Percentiles rank a stretch among this genome's conserved stretches.
Evolutionary conservation across 2,888 invertebrate species (phyloP).

Genomic region (Andrena praecox): DNA sequence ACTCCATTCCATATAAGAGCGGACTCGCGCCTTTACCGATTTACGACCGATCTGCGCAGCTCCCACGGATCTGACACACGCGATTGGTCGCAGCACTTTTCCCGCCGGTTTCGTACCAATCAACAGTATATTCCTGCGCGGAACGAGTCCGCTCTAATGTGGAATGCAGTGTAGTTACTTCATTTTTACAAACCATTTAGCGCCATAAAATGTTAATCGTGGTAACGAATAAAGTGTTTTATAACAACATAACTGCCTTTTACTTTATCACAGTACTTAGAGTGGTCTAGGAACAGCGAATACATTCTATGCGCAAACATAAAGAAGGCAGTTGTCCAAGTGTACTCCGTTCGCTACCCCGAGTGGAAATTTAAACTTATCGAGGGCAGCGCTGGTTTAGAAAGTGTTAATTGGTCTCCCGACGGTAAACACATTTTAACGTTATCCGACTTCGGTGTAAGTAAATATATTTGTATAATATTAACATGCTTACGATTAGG

Average conservation of each 20-base stretch:
- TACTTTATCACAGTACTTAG: slow-evolving; percentile 73
- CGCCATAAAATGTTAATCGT: slow-evolving; percentile 10
- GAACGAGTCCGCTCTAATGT: too few species aligned
- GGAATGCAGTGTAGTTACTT: too few species aligned
- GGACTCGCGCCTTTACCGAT: too few species aligned
- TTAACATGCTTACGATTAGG: not conserved
- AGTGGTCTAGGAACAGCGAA: slow-evolving; percentile 83
- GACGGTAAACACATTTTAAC: slow-evolving; percentile 86
- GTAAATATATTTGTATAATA: slow-evolving; percentile 16
- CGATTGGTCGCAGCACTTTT: too few species aligned
- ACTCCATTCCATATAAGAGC: too few species aligned
- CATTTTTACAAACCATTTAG: slow-evolving; percentile 2
- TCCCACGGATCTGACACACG: too few species aligned
- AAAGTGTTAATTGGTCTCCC: slow-evolving; percentile 85
- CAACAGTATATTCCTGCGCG: too few species aligned
- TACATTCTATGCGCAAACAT: slow-evolving; percentile 81
- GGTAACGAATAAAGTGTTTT: slow-evolving; percentile 14
- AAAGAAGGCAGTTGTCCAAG: slow-evolving; percentile 81
- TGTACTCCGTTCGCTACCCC: slow-evolving; percentile 85
- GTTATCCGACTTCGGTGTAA: slow-evolving; percentile 86
- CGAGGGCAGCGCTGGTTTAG: slow-evolving; percentile 86
- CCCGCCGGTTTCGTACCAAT: too few species aligned
- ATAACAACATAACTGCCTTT: slow-evolving; percentile 16
- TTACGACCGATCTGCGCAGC: too few species aligned
- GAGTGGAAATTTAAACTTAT: slow-evolving; percentile 87